Base-by-base conservation (phyloP, 1,140 invertebrate genomes). In the Chrysoperla carnea region DNA sequence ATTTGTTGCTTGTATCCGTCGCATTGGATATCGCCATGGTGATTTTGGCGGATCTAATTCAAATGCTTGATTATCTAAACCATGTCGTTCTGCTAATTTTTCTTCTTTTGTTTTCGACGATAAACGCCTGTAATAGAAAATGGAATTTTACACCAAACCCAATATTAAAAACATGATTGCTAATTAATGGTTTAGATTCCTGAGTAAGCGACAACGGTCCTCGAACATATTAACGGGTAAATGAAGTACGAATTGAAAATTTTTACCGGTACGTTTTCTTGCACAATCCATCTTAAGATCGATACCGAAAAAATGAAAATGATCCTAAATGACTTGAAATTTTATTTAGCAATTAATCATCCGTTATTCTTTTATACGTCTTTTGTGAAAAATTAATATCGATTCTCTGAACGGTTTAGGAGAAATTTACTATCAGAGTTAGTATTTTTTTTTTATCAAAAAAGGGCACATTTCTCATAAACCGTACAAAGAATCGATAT, bases 21-120 rank as follows among this genome's bases (percentile, higher is more conserved):
- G 56, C 44, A 70, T 69, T 4, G 68, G 66, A 49, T 71, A 69
- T 14, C 66, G 58, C 71, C 71, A 73, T 0, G 72, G 70, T 12
- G 70, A 69, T 48, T 76, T 70, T 41, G 62, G 70, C 35, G 58
- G 56, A 49, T 75, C 72, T 53, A 69, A 59, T 50, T 77, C 71
- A 52, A 73, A 75, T 7, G 57, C 69, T 39, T 64, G 63, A 48
- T 74, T 76, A 29, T 72, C 68, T 12, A 69, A 48, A 3, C 70
- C 72, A 2, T 52, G 47, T 38, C 51, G 40, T 45, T 57, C 55
- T 31, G 47, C 47, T 9, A 53, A 51, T 48, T 59, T 60, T 11
- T 63, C 62, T 28, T 70, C 67, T 8, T 64, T 59, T 9, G 67
- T 68, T 52, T 72, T 73, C 0, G 69, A 72, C 17, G 75, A 78